Percentiles rank a stretch among this genome's conserved stretches.
These are phyloP conservation scores for Okapia johnstoni DNA, from an alignment of 2,113 vertebrate species.

Conservation along the genomic window DNA sequence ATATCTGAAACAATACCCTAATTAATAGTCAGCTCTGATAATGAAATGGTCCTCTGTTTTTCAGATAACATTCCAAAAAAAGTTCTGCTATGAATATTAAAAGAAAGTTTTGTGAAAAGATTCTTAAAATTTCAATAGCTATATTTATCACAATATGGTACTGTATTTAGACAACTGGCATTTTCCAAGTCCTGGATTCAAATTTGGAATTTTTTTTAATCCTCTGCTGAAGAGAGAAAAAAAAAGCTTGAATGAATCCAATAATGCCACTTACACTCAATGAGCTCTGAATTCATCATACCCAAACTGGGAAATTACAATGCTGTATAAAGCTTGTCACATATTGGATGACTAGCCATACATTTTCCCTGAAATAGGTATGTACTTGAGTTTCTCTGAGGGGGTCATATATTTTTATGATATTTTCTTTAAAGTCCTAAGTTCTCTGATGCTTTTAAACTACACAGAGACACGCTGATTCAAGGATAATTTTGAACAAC, in stretches of 20 bases:
- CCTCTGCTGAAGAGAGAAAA: background rate
- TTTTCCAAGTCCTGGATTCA: constrained; percentile 68
- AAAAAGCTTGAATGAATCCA: constrained; percentile 21
- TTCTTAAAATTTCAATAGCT: constrained; percentile 57
- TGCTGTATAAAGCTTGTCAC: background rate
- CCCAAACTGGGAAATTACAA: background rate
- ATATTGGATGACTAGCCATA: background rate
- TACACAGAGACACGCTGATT: background rate
- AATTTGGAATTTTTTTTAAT: constrained; percentile 46
- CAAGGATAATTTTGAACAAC: background rate
- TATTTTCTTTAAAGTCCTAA: background rate
- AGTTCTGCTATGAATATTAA: constrained; percentile 71
- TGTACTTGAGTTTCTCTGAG: background rate
- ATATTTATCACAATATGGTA: constrained; percentile 72
- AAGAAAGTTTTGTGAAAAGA: constrained; percentile 68
- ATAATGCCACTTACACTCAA: background rate
- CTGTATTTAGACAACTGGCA: constrained; percentile 72
- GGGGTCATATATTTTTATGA: background rate
- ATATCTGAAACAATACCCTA: constrained; percentile 71
- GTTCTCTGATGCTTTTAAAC: background rate
- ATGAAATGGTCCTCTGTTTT: constrained; percentile 65
- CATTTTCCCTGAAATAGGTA: background rate
- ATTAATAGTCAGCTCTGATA: constrained; percentile 74
- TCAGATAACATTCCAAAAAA: constrained; percentile 69
- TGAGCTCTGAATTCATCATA: constrained; percentile 6